Evolutionary conservation across 2,888 invertebrate species (phyloP).

Genomic region (Cryptocephalus moraei): DNA sequence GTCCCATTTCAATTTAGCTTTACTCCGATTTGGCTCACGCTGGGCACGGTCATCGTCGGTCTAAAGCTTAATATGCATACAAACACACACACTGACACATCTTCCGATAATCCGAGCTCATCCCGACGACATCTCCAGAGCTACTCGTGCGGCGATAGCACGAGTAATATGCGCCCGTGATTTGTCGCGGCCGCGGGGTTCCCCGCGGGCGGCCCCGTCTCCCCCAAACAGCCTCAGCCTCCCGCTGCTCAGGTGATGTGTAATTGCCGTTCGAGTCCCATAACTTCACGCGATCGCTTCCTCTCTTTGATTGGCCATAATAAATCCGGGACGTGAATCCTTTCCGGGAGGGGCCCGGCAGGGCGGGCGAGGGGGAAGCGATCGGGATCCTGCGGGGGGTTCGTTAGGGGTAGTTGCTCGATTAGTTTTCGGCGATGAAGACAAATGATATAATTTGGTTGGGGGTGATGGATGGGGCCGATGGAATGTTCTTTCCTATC

Average conservation of each 20-base stretch:
- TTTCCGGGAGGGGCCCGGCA: constrained; percentile 2
- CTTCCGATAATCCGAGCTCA: too few relatives aligned
- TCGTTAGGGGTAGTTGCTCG: constrained; percentile 6
- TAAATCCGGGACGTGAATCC: constrained; percentile 10
- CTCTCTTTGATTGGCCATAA: constrained; percentile 11
- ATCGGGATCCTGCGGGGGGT: neutral
- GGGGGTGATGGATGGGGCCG: constrained; percentile 2
- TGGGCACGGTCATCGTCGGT: too few relatives aligned
- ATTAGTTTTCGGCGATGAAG: constrained; percentile 9
- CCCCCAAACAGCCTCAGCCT: constrained; percentile 9
- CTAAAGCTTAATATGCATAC: too few relatives aligned
- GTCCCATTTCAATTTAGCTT: too few relatives aligned
- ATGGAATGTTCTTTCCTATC: neutral
- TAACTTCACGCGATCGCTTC: constrained; percentile 18
- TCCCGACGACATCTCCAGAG: constrained; percentile 1
- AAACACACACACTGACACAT: too few relatives aligned
- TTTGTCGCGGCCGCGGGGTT: constrained; percentile 18
- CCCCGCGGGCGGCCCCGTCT: constrained; percentile 12
- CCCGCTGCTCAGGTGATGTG: constrained; percentile 19
- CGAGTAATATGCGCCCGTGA: constrained; percentile 11
- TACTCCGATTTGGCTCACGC: too few relatives aligned
- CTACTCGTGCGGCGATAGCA: constrained; percentile 11
- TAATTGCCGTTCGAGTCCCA: constrained; percentile 18
- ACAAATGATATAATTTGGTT: constrained; percentile 2
- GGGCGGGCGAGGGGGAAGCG: neutral